Evolutionary conservation across 30 jellyfish, hydroid and myxozoan species (phyloP).

Genomic region (Aurelia coerulea): DNA sequence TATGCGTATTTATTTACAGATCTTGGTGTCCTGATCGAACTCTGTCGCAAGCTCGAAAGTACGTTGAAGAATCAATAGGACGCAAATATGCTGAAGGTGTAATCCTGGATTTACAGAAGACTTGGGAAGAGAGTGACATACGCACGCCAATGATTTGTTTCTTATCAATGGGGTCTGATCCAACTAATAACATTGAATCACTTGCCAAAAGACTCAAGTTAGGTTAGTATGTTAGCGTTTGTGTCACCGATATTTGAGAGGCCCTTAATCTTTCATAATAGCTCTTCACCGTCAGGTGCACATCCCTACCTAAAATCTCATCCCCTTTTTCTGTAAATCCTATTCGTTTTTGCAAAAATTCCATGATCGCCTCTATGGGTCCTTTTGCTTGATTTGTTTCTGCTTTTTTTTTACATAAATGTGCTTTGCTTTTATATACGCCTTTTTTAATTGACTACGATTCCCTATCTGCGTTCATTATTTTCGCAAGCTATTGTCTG

Average conservation of each 20-base stretch:
- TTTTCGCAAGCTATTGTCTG: too few species aligned
- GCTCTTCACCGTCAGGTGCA: too few species aligned
- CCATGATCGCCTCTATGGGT: too few species aligned
- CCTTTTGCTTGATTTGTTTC: too few species aligned
- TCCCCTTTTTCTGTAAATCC: too few species aligned
- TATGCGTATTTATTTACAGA: constrained; percentile 5
- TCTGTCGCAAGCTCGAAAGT: constrained; percentile 81
- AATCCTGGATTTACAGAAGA: constrained; percentile 65
- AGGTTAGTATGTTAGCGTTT: constrained; percentile 35
- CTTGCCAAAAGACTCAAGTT: constrained; percentile 80
- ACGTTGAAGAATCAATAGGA: constrained; percentile 87
- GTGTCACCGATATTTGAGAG: neutral
- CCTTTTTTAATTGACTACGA: too few species aligned
- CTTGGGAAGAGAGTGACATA: constrained; percentile 87
- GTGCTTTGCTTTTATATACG: too few species aligned
- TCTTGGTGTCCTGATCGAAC: constrained; percentile 94
- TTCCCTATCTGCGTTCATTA: too few species aligned
- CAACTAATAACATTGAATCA: constrained; percentile 77
- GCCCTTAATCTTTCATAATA: too few species aligned
- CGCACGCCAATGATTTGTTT: constrained; percentile 83
- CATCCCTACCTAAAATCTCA: too few species aligned
- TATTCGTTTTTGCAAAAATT: too few species aligned
- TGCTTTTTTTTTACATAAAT: too few species aligned
- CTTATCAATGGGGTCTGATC: constrained; percentile 91
- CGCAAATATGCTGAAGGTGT: constrained; percentile 84